phyloP scores from a whole-genome alignment of 2,888 invertebrate species.

The Cantharis flavilabris region DNA sequence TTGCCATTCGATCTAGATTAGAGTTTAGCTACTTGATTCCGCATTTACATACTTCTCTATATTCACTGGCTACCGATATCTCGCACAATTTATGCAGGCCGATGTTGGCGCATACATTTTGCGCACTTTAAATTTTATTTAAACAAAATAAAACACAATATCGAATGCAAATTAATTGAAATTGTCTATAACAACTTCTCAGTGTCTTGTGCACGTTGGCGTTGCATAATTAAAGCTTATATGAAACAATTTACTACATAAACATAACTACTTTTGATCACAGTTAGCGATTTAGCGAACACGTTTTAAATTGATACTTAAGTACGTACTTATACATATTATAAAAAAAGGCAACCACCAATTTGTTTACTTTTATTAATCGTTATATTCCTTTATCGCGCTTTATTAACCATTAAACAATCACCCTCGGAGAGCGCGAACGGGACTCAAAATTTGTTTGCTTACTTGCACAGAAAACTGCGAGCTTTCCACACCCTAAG shows the following conservation, averaged over 20 bases:
- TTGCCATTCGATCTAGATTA: constrained; percentile 47
- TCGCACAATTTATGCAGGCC: constrained; percentile 45
- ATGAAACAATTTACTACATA: constrained; percentile 21
- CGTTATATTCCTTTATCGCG: background rate
- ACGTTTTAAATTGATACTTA: constrained; percentile 7
- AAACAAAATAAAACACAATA: constrained; percentile 46
- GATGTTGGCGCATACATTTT: constrained; percentile 44
- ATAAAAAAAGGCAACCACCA: background rate
- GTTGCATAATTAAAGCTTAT: constrained; percentile 30
- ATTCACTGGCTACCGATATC: constrained; percentile 43
- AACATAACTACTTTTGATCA: constrained; percentile 17
- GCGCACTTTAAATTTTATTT: constrained; percentile 50
- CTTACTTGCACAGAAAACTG: background rate
- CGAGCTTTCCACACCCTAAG: background rate
- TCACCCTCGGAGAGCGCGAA: background rate
- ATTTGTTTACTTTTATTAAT: constrained; percentile 2
- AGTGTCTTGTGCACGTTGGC: constrained; percentile 45
- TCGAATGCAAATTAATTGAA: constrained; percentile 55
- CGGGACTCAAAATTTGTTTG: background rate
- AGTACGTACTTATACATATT: background rate
- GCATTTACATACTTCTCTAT: constrained; percentile 53
- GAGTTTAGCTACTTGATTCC: constrained; percentile 49
- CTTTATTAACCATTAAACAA: background rate
- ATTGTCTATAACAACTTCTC: constrained; percentile 49
- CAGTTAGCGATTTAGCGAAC: constrained; percentile 16